Base-by-base conservation (phyloP, 2,113 vertebrate species). In the Andinoacara biseriatus region DNA sequence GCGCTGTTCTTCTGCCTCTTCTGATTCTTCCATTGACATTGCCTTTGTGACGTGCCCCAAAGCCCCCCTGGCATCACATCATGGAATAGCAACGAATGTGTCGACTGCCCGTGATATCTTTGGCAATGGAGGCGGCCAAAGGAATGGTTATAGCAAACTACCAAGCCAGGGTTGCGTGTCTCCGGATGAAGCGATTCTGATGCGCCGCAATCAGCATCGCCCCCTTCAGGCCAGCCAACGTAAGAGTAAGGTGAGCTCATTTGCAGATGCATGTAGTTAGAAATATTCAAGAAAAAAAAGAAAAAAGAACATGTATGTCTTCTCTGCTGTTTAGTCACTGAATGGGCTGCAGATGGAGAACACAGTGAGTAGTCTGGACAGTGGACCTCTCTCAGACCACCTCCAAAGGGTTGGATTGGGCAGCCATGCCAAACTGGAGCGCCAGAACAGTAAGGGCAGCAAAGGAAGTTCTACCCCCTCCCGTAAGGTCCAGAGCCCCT, bases 281-380 rank as follows among this genome's bases (percentile, higher is more conserved):
- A 63, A 43, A 38, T 2, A 54, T n/a, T 43, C 6, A 15, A 7
- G 10, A 8, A n/a, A 11, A 13, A 10, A 14, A 14, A 13, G 3
- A 13, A 17, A 62, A 83, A 38, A 61, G 1, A 43, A 72, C 11
- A 8, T 0, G 2, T 29, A 11, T 0, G 0, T 56, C 22, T 26
- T 61, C 4, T 82, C 24, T 67, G 18, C 18, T 35, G 3, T 82
- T 7, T 46, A 95, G 95, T 98, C 97, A 18, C 95, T 99, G 88
- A 99, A 98, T 78, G 97, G 97, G 76, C 96, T 98, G 58, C 96
- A 99, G 93, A 96, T 99, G 94, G 98, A 99, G 91, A 97, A 96
- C 91, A 95, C 96, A 1, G 94, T 97, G 63, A 94, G 92, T 49
- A 88, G 15, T 49, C 91, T 31, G 75, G 89, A 92, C 5, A 56